These are phyloP conservation scores for cat (Felis catus) DNA, from an alignment of 2,113 vertebrate genomes.

Conservation along the genomic window F.catus_Fca126_mat1.0 CM031421.1:14350501-14351000, in stretches of 20 bases:
- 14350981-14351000: background rate
- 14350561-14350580: background rate
- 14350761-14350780: background rate
- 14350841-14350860: background rate
- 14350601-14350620: background rate
- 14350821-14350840: background rate
- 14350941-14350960: background rate
- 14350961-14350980: background rate
- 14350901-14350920: background rate
- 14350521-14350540: background rate
- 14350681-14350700: background rate
- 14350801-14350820: background rate
- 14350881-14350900: background rate
- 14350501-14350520: background rate
- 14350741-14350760: background rate
- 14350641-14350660: background rate
- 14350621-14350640: background rate
- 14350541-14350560: background rate
- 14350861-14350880: background rate
- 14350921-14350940: background rate
- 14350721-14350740: background rate
- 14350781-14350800: background rate
- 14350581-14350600: background rate
- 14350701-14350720: background rate
- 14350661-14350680: background rate